Conservation (phyloP, 2,888 invertebrate genomes). For the Teleogryllus oceanicus region DNA sequence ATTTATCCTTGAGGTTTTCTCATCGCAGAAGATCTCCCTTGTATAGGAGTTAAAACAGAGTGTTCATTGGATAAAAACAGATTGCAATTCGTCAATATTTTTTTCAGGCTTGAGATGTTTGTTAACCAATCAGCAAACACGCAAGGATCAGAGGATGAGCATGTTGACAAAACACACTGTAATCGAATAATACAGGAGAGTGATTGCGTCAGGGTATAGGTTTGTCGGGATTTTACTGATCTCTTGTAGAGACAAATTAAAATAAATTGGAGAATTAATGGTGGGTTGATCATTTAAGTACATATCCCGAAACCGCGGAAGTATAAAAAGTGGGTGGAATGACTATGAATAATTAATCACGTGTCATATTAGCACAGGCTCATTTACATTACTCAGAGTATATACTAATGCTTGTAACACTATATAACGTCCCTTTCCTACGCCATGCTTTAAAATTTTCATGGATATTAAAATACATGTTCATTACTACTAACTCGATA, state of each 20-base stretch:
- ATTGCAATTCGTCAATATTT: too few species aligned
- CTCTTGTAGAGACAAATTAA: slow-evolving; percentile 20
- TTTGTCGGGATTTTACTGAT: slow-evolving; percentile 19
- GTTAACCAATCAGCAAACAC: too few species aligned
- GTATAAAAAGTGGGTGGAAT: neutral
- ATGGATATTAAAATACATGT: slow-evolving; percentile 6
- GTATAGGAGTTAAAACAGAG: too few species aligned
- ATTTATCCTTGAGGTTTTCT: too few species aligned
- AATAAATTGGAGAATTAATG: slow-evolving; percentile 2
- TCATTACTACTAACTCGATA: slow-evolving; percentile 2
- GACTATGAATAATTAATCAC: neutral
- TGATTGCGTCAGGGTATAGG: slow-evolving; percentile 18
- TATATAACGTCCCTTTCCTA: neutral
- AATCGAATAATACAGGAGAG: neutral
- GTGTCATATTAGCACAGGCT: neutral
- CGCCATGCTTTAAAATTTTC: neutral
- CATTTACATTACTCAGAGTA: neutral
- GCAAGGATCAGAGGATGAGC: too few species aligned
- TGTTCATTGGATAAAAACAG: too few species aligned
- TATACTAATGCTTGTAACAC: neutral
- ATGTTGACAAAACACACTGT: too few species aligned
- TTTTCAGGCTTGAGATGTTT: too few species aligned
- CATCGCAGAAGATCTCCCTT: too few species aligned
- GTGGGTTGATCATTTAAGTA: neutral
- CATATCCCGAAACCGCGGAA: neutral